Base-by-base conservation (phyloP, 2,888 invertebrate genomes). In the Seira ritae region DNA sequence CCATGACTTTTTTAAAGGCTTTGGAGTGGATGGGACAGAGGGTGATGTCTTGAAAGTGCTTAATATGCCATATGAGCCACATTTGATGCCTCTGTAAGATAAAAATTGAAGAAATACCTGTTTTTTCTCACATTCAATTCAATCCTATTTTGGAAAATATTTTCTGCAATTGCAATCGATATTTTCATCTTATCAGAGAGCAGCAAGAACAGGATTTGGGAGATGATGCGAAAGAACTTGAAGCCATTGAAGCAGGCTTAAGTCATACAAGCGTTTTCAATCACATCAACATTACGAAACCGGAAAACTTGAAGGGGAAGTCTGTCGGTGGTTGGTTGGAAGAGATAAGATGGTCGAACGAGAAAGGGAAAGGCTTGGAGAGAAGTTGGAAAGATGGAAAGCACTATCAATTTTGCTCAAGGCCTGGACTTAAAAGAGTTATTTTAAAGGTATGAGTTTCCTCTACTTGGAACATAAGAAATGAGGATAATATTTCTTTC, bases 1-100 rank as follows among this genome's bases (percentile, higher is more conserved):
- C 0, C 93, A 95, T 71, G 95, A 95, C 89, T 95, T 96, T 90
- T 96, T 96, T 89, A 94, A 95, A 88, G 95, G 95, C 0, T 94
- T 96, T 74, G 96, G 96, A 0, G 94, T 96, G 0, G 93, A 93
- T 87, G 94, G 95, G 20, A 81, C 85, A 0, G 79, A 80, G 19
- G 85, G 88, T 8, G 74, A 85, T 3, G 73, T 86, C 17, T 60
- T 88, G 8, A 76, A 72, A 6, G 80, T 73, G 12, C 70, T 88
- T 24, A 67, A 86, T 15, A 81, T 87, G 84, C 87, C 88, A 4
- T 87, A 85, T 62, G 78, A 81, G 17, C 87, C 85, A 4, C 69
- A 83, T 77, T 66, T 84, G 10, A 66, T 76, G 4, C 17, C 76
- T 3, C 42, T 17, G 80, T 66, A 68, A 72, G 67, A 31, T 31